Conservation (phyloP, 92 coral and sea anemone genomes). For the Desmophyllum pertusum region DNA sequence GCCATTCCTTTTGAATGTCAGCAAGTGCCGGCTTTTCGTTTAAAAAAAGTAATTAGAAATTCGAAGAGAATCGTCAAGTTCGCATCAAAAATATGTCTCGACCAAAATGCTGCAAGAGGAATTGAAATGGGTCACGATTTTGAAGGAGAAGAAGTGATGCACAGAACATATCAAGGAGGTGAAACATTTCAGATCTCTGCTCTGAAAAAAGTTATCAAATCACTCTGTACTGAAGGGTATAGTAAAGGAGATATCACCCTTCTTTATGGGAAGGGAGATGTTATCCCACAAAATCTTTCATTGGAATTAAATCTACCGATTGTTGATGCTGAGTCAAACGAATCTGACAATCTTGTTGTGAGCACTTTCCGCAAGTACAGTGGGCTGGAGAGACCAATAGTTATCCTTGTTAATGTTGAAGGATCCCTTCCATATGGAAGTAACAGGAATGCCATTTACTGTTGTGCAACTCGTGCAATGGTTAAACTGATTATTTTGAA, state of each 20-base stretch:
- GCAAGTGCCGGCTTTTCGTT: not conserved
- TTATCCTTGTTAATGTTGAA: conserved; percentile 22
- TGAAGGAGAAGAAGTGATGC: not conserved
- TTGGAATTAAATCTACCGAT: not conserved
- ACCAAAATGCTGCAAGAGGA: not conserved
- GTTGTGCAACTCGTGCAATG: conserved; percentile 41
- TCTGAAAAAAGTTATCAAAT: not conserved
- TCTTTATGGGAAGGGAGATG: not conserved
- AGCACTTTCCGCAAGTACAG: conserved; percentile 40
- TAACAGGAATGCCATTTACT: not conserved
- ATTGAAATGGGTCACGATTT: conserved; percentile 3
- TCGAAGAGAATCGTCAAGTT: not conserved
- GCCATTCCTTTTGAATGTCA: not conserved
- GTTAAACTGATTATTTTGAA: not conserved
- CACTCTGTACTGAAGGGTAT: not conserved
- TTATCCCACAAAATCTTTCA: not conserved
- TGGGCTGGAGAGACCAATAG: conserved; percentile 44
- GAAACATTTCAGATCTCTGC: not conserved
- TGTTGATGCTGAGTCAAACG: no score
- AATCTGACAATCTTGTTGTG: not conserved
- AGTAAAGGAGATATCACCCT: not conserved
- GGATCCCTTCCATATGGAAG: not conserved
- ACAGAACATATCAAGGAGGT: no score
- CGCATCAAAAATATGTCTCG: not conserved
- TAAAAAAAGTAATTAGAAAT: not conserved